A percentile compares a stretch with the other conserved stretches of the same genome.
Evolutionary conservation across 2,797 vertebrate species (phyloP).

Genomic region (Onychomys torridus): DNA sequence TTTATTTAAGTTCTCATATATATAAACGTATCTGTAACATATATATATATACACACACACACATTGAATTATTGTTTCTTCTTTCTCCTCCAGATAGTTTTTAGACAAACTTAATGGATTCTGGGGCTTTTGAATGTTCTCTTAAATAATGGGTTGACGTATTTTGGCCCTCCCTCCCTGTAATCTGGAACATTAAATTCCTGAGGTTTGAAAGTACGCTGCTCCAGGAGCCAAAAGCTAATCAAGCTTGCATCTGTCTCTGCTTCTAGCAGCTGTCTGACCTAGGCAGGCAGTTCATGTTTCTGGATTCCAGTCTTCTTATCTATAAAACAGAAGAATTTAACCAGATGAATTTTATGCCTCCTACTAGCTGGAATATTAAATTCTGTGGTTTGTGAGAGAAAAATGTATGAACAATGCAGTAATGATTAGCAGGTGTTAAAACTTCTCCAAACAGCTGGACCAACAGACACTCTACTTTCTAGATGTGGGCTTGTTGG

Average conservation of each 20-base stretch:
- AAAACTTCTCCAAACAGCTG: background rate
- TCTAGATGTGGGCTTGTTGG: background rate
- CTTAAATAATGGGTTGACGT: background rate
- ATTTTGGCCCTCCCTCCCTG: background rate
- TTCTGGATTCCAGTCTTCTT: constrained; percentile 55
- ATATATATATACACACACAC: background rate
- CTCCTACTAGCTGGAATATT: constrained; percentile 7
- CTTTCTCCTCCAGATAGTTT: background rate
- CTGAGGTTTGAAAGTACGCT: constrained; percentile 6
- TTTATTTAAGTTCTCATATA: background rate
- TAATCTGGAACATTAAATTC: constrained; percentile 18
- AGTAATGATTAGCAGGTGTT: background rate
- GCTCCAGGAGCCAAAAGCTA: constrained; percentile 13
- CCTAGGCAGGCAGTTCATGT: background rate
- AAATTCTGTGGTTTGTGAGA: constrained; percentile 2
- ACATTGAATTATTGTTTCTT: background rate
- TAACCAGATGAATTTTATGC: constrained; percentile 24
- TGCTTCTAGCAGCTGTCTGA: constrained; percentile 1
- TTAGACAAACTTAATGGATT: constrained; percentile 1
- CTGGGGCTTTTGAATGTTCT: constrained; percentile 24
- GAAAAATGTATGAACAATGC: background rate
- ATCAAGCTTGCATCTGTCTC: background rate
- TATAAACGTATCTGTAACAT: too few species aligned
- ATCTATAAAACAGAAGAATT: constrained; percentile 41
- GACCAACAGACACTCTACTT: background rate